Evolutionary conservation across 2,797 vertebrate species (phyloP), one percentile per base, ranked within the genome.

Genomic region (Anguilla obscura): DNA sequence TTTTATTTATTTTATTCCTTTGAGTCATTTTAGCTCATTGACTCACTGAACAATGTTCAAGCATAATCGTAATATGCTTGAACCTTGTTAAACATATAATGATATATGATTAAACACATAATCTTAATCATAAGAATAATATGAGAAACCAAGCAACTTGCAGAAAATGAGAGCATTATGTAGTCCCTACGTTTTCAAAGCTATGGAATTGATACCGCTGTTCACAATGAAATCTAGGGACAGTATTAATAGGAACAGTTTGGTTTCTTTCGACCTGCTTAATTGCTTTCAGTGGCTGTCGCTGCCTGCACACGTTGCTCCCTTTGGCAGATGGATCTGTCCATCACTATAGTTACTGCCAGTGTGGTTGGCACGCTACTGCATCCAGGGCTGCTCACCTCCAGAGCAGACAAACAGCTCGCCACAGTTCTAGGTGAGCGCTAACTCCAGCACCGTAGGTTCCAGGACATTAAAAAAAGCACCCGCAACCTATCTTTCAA

Each of bases 371-470:
- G 52, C 74, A 45, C 0, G 30, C 71, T 8, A 27, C 66, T 79
- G 45, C 8, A 3, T 18, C 69, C 21, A 36, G 50, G 66, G 69
- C 27, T 2, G 71, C 50, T 76, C 86, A 54, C 86, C 71, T 86
- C 69, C 27, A n/a, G 74, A 79, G 74, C 74, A 82, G 76, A 82
- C 74, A 87, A 87, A 82, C 30, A 40, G 52, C 30, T 82, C 74
- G 10, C 33, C 76, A 18, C 48, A 58, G 48, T 14, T 21, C 74
- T 36, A 87, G 86, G 52, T 82, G 52, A 82, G 74, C 18, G 36
- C 63, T 40, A 82, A 45, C 50, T 82, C 86, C 4, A 18, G 45
- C 63, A 74, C 85, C 27, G 14, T 45, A 50, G 66, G 85, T 54
- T 36, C 85, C 48, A 18, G 24, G 85, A 40, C 63, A 52, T 16